These are phyloP conservation scores for Proterorhinus semilunaris DNA, from an alignment of 2,113 vertebrate species.

Conservation along the genomic window DNA sequence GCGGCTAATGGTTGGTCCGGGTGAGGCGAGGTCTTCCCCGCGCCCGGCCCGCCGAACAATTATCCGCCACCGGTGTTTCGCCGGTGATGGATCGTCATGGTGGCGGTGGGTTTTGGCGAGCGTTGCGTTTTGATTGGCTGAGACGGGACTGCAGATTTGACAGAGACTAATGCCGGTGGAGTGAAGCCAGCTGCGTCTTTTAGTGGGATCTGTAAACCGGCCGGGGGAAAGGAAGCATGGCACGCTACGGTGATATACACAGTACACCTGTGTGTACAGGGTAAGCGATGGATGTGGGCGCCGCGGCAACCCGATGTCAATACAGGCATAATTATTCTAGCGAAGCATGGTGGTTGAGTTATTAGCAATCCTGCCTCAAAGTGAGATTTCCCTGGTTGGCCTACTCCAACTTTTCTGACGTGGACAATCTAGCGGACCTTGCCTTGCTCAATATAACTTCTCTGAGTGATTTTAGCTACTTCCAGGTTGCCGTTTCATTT, in stretches of 20 bases:
- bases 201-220: slow-evolving; percentile 65
- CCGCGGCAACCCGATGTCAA: slow-evolving; percentile 49
- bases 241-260: slow-evolving; percentile 34
- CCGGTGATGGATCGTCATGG: slow-evolving; percentile 58
- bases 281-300: slow-evolving; percentile 24
- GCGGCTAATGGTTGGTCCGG: slow-evolving; percentile 31
- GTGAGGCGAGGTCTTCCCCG: slow-evolving; percentile 40
- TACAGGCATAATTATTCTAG: slow-evolving; percentile 18
- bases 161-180: slow-evolving; percentile 64
- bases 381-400: too few relatives aligned
- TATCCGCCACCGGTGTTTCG: slow-evolving; percentile 43
- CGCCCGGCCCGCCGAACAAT: slow-evolving; percentile 50
- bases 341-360: neutral
- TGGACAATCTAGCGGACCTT: too few relatives aligned
- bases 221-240: slow-evolving; percentile 38
- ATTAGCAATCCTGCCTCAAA: too few relatives aligned
- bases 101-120: slow-evolving; percentile 29
- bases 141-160: slow-evolving; percentile 51
- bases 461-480: neutral
- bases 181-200: slow-evolving; percentile 65
- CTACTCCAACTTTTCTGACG: too few relatives aligned
- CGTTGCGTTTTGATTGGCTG: slow-evolving; percentile 49
- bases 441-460: neutral
- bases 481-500: slow-evolving; percentile 4
- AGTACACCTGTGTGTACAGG: slow-evolving; percentile 44